phyloP scores from a whole-genome alignment of 2,888 invertebrate species.

The Tipula lateralis region DNA sequence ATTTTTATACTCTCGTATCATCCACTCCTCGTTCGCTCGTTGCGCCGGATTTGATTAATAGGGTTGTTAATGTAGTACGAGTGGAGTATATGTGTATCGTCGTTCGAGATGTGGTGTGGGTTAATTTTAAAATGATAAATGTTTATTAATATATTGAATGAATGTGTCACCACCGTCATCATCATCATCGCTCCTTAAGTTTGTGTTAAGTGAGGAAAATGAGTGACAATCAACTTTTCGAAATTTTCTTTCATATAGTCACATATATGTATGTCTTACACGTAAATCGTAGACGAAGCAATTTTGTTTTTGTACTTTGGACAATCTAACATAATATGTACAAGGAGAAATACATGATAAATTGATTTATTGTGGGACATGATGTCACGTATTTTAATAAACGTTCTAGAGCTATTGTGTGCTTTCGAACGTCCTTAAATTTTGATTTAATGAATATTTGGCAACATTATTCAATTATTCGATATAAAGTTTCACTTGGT shows the following conservation, averaged over 20 bases:
- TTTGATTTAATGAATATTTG: not conserved
- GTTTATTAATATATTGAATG: not conserved
- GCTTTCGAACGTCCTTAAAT: not conserved
- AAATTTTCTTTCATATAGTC: not conserved
- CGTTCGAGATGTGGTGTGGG: not conserved
- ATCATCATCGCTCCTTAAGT: too few relatives aligned
- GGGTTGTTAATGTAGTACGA: not conserved
- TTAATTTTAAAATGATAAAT: constrained; percentile 12
- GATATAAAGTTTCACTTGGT: too few relatives aligned
- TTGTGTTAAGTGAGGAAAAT: not conserved
- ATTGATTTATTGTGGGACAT: not conserved
- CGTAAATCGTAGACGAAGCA: not conserved
- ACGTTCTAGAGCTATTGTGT: not conserved
- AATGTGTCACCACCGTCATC: not conserved
- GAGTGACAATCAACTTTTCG: not conserved
- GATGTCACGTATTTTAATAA: not conserved
- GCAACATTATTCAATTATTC: not conserved
- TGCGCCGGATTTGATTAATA: not conserved
- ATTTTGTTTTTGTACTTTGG: not conserved
- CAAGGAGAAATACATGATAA: not conserved
- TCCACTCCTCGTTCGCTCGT: not conserved
- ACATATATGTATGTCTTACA: not conserved
- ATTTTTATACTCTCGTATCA: too few relatives aligned
- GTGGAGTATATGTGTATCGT: not conserved
- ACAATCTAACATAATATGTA: not conserved